These are phyloP conservation scores for Petrocephalus schoutedeni DNA, from an alignment of 2,797 vertebrate species.

Conservation along the genomic window DNA sequence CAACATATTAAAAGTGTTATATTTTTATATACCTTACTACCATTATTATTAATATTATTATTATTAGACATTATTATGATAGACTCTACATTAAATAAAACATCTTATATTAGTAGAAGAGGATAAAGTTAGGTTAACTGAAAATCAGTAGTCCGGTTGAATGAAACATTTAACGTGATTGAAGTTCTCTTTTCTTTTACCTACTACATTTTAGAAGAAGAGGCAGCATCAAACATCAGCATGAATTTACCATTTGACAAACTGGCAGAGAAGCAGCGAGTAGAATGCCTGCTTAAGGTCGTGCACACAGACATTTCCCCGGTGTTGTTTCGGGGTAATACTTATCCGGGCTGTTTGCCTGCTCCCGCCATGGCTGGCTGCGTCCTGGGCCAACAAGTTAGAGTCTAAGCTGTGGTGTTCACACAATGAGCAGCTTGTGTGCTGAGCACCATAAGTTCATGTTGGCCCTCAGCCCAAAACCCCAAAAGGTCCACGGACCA, in stretches of 20 bases:
- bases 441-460: neutral
- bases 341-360: neutral
- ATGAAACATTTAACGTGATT: neutral
- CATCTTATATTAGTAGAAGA: neutral
- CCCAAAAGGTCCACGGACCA: conserved; percentile 8
- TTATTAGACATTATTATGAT: neutral
- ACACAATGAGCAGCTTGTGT: neutral
- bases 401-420: neutral
- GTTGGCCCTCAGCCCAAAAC: conserved; percentile 13
- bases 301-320: neutral
- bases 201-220: neutral
- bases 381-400: neutral
- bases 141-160: neutral
- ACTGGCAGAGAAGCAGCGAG: neutral
- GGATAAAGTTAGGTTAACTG: neutral
- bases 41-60: neutral
- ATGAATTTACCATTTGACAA: neutral
- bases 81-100: neutral
- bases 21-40: neutral
- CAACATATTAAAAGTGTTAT: neutral
- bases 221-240: neutral
- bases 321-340: neutral
- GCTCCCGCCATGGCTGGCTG: neutral
- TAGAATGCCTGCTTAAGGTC: neutral
- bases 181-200: neutral